A percentile compares a stretch with the other conserved stretches of the same genome.
These are phyloP conservation scores for Porites australiensis DNA, from an alignment of 64 coral and sea anemone genomes.

Conservation along the genomic window DNA sequence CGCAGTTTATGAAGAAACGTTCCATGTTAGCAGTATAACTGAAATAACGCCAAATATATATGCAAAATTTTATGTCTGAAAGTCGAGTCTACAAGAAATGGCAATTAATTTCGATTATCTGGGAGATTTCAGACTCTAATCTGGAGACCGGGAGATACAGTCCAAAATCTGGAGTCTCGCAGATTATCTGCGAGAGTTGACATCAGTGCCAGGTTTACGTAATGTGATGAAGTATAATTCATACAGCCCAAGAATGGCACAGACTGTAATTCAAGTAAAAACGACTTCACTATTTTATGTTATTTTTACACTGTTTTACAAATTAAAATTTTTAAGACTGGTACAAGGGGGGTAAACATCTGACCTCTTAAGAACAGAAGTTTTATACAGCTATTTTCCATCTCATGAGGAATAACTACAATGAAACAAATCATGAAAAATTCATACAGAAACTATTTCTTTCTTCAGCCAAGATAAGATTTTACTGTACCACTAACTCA, in stretches of 20 bases:
- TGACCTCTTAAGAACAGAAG: conserved; percentile 9
- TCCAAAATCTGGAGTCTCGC: no score
- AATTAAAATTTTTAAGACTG: conserved; percentile 20
- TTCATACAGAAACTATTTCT: no score
- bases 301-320: not conserved
- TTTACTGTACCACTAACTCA: not conserved
- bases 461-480: not conserved
- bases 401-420: not conserved
- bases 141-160: no score
- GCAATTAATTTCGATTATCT: not conserved
- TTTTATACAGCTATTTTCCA: conserved; percentile 10
- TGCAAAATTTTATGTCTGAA: not conserved
- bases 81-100: not conserved
- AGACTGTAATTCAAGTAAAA: conserved; percentile 5
- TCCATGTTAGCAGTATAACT: not conserved
- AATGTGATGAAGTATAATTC: conserved; percentile 6
- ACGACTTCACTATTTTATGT: not conserved
- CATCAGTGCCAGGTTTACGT: not conserved
- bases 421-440: not conserved
- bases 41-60: not conserved
- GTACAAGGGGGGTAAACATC: not conserved
- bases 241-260: not conserved
- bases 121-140: no score
- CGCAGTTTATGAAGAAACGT: no score
- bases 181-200: no score